Evolutionary conservation across 2,113 vertebrate species (phyloP), one percentile per base, ranked within the genome.

Genomic region (Columba livia): DNA sequence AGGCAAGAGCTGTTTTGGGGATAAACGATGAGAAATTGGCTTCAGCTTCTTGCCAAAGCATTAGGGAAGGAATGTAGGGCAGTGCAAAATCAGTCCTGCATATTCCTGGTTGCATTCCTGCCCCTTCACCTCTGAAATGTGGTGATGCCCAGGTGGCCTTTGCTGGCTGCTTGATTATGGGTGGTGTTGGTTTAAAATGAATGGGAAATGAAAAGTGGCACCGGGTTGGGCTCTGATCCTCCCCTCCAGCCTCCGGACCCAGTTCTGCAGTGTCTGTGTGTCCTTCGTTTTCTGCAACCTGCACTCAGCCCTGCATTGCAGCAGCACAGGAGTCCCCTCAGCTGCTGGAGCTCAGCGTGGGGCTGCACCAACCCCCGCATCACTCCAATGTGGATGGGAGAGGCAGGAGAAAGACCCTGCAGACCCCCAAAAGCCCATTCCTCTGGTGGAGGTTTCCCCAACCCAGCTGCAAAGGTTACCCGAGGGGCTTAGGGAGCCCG

Each of bases 301-400:
- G 95, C 93, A 89, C 90, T 96, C 57, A 97, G 94, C 96, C 83
- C 97, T 98, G 97, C 97, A 98, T 97, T 98, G 97, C 97, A 97
- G 97, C 91, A 97, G 89, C 88, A 61, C 50, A 93, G 79, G 23
- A 90, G 93, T 96, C 90, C 94, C 92, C 91, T 88, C 38, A 29
- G 15, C 71, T 75, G 95, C 83, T 32, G 66, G 18, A 89, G 95
- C 90, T 64, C 85, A 7, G 53, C 38, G 17, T 34, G 71, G 81
- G 89, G 88, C 92, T 90, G 89, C 80, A 78, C 78, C 90, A 7
- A 62, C 53, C 29, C 62, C 10, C 85, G 53, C 83, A 82, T 82
- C 8, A 0, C 73, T 84, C 74, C 2, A 14, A 5, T 12, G 0
- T 4, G 2, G 34, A 58, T 54, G 42, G 11, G 5, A 65, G n/a